A percentile compares a stretch with the other conserved stretches of the same genome.
phyloP scores from a whole-genome alignment of 2,113 vertebrate species.

The Myrmecophaga tridactyla region DNA sequence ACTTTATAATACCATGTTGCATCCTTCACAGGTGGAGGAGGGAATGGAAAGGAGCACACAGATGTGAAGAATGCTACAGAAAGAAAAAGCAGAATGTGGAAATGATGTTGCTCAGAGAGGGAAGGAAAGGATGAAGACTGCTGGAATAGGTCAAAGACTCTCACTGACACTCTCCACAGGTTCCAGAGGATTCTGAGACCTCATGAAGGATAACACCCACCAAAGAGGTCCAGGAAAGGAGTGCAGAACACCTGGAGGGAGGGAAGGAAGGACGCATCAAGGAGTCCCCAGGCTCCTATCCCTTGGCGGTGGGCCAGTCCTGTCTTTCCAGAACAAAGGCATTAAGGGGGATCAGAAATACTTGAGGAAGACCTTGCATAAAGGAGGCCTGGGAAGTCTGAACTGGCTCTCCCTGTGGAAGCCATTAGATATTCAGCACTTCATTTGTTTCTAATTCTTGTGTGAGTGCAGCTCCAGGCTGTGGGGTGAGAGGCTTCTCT shows the following conservation, averaged over 20 bases:
- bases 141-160: neutral
- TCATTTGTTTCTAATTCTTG: conserved; percentile 87
- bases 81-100: neutral
- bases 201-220: conserved; percentile 35
- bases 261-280: neutral
- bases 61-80: conserved; percentile 4
- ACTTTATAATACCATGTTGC: neutral
- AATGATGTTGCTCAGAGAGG: neutral
- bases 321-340: conserved; percentile 74
- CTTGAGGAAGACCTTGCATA: conserved; percentile 72
- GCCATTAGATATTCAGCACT: conserved; percentile 90
- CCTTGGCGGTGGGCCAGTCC: conserved; percentile 63
- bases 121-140: neutral
- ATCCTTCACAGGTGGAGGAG: conserved; percentile 10
- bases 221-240: conserved; percentile 43
- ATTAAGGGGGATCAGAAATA: conserved; percentile 81
- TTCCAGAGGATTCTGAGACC: conserved; percentile 30
- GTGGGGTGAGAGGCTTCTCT: conserved; percentile 84
- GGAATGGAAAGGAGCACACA: neutral
- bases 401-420: conserved; percentile 86
- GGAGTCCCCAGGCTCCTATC: conserved; percentile 39
- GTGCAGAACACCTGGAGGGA: conserved; percentile 56
- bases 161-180: neutral
- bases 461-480: conserved; percentile 79
- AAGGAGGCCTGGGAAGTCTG: conserved; percentile 83